Evolutionary conservation across 2,113 vertebrate genomes (phyloP).

Genomic region (Phocoena phocoena): DNA sequence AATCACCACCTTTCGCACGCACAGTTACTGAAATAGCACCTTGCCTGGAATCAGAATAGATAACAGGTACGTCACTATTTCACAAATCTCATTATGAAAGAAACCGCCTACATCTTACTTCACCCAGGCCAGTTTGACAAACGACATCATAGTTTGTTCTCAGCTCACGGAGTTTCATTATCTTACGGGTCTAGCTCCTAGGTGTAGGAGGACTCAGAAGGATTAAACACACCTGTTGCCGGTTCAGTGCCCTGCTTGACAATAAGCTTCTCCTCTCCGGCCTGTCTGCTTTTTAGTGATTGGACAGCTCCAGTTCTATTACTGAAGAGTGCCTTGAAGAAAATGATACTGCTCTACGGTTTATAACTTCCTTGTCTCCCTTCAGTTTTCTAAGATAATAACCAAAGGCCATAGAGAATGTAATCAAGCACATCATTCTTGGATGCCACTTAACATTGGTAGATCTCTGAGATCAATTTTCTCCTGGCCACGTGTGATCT

Average conservation of each 20-base stretch:
- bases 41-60: neutral
- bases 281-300: neutral
- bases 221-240: neutral
- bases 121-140: neutral
- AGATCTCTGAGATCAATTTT: slow-evolving; percentile 1
- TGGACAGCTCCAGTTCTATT: neutral
- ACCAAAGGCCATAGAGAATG: neutral
- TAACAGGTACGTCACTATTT: neutral
- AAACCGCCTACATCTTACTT: neutral
- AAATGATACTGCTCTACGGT: neutral
- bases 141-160: neutral
- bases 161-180: neutral
- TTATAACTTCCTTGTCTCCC: neutral
- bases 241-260: neutral
- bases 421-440: neutral
- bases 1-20: neutral
- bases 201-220: neutral
- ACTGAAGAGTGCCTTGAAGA: slow-evolving; percentile 17
- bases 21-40: neutral
- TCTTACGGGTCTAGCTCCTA: neutral
- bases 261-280: neutral
- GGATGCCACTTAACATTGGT: neutral
- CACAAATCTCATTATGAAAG: neutral
- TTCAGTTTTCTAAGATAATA: neutral
- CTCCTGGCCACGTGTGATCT: neutral